Evolutionary conservation across 2,113 vertebrate species (phyloP), one percentile per base, ranked within the genome.

Genomic region (Eretmochelys imbricata): DNA sequence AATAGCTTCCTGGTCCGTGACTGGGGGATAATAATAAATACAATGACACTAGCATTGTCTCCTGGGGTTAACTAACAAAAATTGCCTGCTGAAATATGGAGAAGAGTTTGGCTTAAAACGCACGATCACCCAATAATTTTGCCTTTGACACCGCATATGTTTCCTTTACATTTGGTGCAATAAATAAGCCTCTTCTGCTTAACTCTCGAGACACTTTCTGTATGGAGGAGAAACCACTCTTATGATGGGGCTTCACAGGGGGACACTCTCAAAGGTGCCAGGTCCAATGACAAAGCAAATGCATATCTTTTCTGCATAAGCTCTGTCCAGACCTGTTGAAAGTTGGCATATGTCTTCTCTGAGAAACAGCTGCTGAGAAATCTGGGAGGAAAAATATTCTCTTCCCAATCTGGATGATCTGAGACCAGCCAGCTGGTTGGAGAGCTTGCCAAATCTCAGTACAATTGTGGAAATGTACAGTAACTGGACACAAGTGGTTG

Each of bases 341-440:
- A 96, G 49, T 49, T 93, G 79, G 76, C 83, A 55, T 59, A 2
- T 84, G 55, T 89, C 92, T 93, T 97, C 85, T 81, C 88, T 95
- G 88, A 97, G 97, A 97, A 97, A 95, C 96, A 97, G 92, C 94
- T 97, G 96, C 88, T 91, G 78, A 94, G 91, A 96, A 92, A 86
- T 94, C 90, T 93, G 79, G 89, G 94, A 95, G 91, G 82, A 89
- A 93, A 89, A 88, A 93, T 93, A 90, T 82, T 95, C 89, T 95
- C 50, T 80, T 91, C 14, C 1, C 82, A 86, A 90, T 94, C 46
- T 96, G 84, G 75, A 3, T 5, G 79, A 85, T 91, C 93, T 96
- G 92, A 96, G 69, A 54, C 62, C 94, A 84, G 90, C 93, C 96
- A 97, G 97, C 97, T 98, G 97, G 53, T 93, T 85, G 72, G 83